phyloP scores from a whole-genome alignment of 2,113 vertebrate species.

The Siniperca chuatsi region DNA sequence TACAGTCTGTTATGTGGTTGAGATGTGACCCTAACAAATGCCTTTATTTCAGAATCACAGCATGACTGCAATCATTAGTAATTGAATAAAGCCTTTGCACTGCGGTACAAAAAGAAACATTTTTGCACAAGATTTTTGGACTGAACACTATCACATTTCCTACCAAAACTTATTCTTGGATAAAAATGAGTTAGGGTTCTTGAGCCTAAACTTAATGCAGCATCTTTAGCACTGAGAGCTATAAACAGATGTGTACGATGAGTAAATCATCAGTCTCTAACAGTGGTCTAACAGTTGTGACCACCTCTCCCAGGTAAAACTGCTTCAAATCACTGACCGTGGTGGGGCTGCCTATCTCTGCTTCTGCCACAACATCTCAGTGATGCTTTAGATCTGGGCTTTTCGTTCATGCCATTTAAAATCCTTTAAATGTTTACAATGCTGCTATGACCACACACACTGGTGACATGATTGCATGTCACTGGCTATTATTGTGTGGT shows the following conservation, averaged over 20 bases:
- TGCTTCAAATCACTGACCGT: neutral
- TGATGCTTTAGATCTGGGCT: neutral
- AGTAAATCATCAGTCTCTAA: constrained; percentile 14
- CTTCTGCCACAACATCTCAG: neutral
- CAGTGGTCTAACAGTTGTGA: neutral
- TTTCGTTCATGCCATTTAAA: constrained; percentile 16
- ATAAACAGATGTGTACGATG: constrained; percentile 11
- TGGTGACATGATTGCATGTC: constrained; percentile 16
- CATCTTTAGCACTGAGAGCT: constrained; percentile 6
- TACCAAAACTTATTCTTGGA: neutral
- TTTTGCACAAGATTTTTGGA: neutral
- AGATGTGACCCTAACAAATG: constrained; percentile 22
- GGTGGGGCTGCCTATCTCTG: neutral
- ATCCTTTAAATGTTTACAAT: neutral
- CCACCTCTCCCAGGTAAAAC: neutral
- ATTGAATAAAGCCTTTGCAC: constrained; percentile 4
- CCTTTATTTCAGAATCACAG: constrained; percentile 22
- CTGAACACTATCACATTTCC: neutral
- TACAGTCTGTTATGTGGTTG: constrained; percentile 1
- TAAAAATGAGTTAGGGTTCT: neutral
- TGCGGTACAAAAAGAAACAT: neutral
- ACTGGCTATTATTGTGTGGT: neutral
- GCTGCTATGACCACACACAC: neutral
- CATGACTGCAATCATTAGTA: neutral
- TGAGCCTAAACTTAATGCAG: neutral